Evolutionary conservation across 1,140 invertebrate genomes (phyloP), one percentile per base, ranked within the genome.

Genomic region (Coenobita brevimanus): DNA sequence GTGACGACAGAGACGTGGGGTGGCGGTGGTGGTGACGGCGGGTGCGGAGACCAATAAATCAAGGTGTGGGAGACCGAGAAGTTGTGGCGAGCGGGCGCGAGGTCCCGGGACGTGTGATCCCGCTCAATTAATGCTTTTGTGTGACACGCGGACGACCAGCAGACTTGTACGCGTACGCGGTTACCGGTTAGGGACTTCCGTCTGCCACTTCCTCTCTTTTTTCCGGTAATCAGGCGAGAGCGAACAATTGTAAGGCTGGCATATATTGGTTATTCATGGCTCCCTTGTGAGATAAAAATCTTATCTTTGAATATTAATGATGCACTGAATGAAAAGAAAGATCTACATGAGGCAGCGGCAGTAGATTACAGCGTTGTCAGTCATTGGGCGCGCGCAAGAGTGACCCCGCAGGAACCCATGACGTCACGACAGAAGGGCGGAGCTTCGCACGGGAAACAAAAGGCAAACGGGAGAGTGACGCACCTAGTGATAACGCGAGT

Each of bases 91-190:
- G 73, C 27, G 76, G 38, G 75, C 38, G 24, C 27, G 46, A 46
- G 76, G 67, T 41, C 57, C 62, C 15, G 27, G 50, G 64, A 80
- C 76, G 79, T 82, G 86, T 82, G 79, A 82, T 88, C 69, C 80
- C 67, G 57, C 86, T 88, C 86, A 88, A 88, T 88, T 88, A 88
- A 88, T 82, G 86, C 79, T 88, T 82, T 88, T 88, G 86, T 88
- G 79, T 88, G 86, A 88, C 86, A 88, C 76, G 86, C 86, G 79
- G 86, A 88, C 79, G 79, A 82, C 67, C 86, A 60, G 71, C 71
- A 67, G 67, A 60, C 57, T 80, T 73, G 76, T 86, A 79, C 57
- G 83, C 43, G 73, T 67, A 80, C 78, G 46, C 85, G 76, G 85
- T 87, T 87, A 87, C 85, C 85, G 69, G 85, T 80, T 87, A 81